These are phyloP conservation scores for Paradoxurus hermaphroditus DNA, from an alignment of 2,113 vertebrate species.

Conservation along the genomic window DNA sequence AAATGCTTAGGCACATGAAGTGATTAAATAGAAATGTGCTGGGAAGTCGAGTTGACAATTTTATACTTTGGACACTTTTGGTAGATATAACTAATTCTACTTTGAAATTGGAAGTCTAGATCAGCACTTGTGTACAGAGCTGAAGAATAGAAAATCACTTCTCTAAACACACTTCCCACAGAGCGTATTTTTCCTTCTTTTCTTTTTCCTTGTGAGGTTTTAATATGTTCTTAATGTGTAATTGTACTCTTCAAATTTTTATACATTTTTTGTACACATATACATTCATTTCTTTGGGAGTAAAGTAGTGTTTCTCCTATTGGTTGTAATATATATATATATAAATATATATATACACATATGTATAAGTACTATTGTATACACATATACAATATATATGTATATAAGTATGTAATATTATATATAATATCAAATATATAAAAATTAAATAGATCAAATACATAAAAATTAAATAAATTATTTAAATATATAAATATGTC, in stretches of 20 bases:
- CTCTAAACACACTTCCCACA: not conserved
- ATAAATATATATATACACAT: not conserved
- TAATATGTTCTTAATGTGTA: not conserved
- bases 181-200: not conserved
- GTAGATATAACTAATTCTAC: not conserved
- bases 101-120: not conserved
- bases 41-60: not conserved
- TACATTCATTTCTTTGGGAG: not conserved
- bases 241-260: not conserved
- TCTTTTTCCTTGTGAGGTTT: not conserved
- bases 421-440: too few relatives aligned
- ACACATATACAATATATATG: not conserved
- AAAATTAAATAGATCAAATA: too few relatives aligned
- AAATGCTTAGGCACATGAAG: not conserved
- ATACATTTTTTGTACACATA: not conserved
- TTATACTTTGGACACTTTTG: not conserved
- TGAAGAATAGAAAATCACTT: not conserved
- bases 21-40: not conserved
- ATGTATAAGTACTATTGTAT: too few relatives aligned
- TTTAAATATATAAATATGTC: not conserved
- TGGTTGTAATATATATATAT: not conserved
- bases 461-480: too few relatives aligned
- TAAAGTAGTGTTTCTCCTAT: not conserved
- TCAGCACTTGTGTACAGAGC: not conserved
- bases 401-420: too few relatives aligned